A percentile compares a stretch with the other conserved stretches of the same genome.
Evolutionary conservation across 2,113 vertebrate species (phyloP).

Genomic region (Sciurus niger): DNA sequence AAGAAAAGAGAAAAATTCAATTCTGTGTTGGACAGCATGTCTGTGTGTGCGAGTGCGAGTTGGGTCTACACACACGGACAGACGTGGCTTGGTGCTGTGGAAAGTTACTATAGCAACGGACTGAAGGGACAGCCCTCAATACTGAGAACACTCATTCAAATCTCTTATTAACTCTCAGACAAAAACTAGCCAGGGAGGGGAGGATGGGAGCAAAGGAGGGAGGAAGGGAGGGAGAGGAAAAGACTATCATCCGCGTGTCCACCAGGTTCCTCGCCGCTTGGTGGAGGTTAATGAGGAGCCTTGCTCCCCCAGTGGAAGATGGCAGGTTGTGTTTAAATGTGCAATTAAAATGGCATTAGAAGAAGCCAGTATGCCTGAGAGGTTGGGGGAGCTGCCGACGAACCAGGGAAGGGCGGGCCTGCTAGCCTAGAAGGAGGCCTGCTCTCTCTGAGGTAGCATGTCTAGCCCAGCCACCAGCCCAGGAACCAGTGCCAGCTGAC

Average conservation of each 20-base stretch:
- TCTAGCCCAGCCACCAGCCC: not conserved
- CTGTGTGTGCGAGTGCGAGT: not conserved
- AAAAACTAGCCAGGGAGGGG: not conserved
- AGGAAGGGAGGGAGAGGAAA: not conserved
- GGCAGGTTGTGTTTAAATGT: not conserved
- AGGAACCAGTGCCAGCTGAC: too few relatives aligned
- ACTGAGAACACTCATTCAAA: slow-evolving; percentile 80
- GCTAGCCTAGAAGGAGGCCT: not conserved
- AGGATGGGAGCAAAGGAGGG: too few relatives aligned
- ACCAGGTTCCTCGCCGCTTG: not conserved
- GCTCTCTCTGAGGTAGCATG: not conserved
- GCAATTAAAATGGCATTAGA: slow-evolving; percentile 66
- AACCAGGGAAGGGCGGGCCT: not conserved
- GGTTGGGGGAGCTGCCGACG: not conserved
- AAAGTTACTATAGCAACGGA: slow-evolving; percentile 89
- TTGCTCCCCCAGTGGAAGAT: not conserved
- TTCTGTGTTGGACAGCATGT: not conserved
- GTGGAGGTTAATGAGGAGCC: slow-evolving; percentile 70
- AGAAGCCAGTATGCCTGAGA: not conserved
- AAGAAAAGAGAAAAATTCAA: not conserved
- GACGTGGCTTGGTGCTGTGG: slow-evolving; percentile 71
- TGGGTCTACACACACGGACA: slow-evolving; percentile 34
- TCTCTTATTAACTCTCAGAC: slow-evolving; percentile 73
- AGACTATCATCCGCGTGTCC: not conserved
- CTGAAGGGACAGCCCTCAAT: slow-evolving; percentile 81